Evolutionary conservation across 1,140 invertebrate species (phyloP).

Genomic region (Nixonia krombeini): DNA sequence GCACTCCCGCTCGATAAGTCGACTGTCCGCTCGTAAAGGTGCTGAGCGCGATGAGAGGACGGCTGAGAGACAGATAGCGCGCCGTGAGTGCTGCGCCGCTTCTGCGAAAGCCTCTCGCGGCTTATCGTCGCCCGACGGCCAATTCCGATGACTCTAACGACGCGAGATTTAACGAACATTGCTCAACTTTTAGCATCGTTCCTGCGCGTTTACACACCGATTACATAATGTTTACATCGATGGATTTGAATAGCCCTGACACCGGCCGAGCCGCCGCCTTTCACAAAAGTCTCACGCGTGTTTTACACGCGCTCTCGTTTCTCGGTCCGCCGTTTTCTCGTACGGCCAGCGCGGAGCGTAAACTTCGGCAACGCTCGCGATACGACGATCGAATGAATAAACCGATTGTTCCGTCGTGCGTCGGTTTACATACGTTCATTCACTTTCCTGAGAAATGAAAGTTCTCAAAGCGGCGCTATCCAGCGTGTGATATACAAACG

Average conservation of each 20-base stretch:
- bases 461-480: no score
- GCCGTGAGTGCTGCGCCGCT: neutral
- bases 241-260: neutral
- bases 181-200: neutral
- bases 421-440: no score
- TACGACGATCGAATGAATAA: no score
- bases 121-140: neutral
- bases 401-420: no score
- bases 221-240: neutral
- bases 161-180: constrained; percentile 1
- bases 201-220: neutral
- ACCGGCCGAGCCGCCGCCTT: no score
- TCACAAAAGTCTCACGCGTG: no score
- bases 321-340: no score
- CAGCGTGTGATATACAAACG: no score
- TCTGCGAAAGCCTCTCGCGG: neutral
- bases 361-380: no score
- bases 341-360: no score
- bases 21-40: constrained; percentile 3
- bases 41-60: neutral
- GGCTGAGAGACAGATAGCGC: neutral
- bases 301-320: no score
- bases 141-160: constrained; percentile 1
- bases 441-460: no score
- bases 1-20: constrained; percentile 3